Evolutionary conservation across 2,113 vertebrate genomes (phyloP), one percentile per base, ranked within the genome.

Genomic region (Rhinolophus sinicus): DNA sequence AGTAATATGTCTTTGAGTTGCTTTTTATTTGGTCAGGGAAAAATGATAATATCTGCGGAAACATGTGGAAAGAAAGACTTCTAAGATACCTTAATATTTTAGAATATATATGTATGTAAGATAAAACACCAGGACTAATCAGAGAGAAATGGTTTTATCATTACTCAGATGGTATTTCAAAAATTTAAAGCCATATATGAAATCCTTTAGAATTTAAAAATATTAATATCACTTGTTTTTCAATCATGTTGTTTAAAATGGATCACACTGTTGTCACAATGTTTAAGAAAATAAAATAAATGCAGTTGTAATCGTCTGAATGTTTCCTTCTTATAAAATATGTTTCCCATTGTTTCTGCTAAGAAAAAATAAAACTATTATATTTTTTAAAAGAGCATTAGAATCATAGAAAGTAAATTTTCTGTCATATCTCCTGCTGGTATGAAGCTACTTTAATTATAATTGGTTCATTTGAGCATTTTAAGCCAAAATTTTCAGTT

Each of bases 361-460:
- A 84, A 82, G 33, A 33, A 40, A 83, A 47, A 40, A 54, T 40
- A 81, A 47, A 1, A 8, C 60, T 50, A 33, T 38, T 44, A 40
- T 40, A 40, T 44, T 67, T 56, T 78, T 52, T 47, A 87, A 65
- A 15, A 54, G 14, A 40, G 0, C 5, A 64, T 69, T 81, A 58
- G 30, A 82, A 80, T 91, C 19, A 82, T 19, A 35, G 26, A 90
- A 82, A 96, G 86, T 4, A 77, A 94, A 35, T 92, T 35, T 87
- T 90, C 40, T 75, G 19, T 76, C 33, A 82, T 33, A 94, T 3
- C 90, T 14, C 33, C 50, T 58, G 56, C 64, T 90, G 15, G 0
- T 80, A 56, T 60, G 50, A 96, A 95, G 2, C 5, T 94, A 82
- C 44, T 83, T 96, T 83, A 93, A 90, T 94, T 93, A 40, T 28